Conservation (phyloP, 2,797 vertebrate genomes). For the Bufotes viridis region DNA sequence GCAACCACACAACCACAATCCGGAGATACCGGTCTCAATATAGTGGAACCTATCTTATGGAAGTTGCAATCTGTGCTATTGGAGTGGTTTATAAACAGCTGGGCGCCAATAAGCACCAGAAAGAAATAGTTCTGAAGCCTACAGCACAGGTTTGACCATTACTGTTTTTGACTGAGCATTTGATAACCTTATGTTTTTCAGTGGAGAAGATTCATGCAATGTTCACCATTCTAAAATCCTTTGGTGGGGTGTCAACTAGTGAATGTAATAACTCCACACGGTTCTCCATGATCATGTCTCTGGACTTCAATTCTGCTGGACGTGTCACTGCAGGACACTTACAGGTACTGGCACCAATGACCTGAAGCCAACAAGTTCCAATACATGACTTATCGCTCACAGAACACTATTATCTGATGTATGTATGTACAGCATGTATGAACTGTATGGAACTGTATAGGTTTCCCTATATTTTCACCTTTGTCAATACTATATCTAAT, state of each 20-base stretch:
- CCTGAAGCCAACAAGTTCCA: no score
- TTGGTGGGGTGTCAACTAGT: slow-evolving; percentile 80
- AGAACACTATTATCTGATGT: no score
- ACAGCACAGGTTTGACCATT: not conserved
- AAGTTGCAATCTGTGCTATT: not conserved
- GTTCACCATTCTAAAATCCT: slow-evolving; percentile 87
- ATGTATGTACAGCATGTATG: no score
- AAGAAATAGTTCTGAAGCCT: not conserved
- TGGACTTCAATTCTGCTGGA: slow-evolving; percentile 90
- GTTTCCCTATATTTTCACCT: no score
- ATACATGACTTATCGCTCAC: no score
- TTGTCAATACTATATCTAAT: no score
- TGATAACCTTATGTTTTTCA: slow-evolving; percentile 63
- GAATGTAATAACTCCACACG: slow-evolving; percentile 82
- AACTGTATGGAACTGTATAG: no score
- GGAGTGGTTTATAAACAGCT: not conserved
- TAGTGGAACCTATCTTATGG: not conserved
- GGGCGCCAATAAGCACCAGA: not conserved
- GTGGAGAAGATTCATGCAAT: slow-evolving; percentile 88
- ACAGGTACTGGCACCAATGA: slow-evolving; percentile 76
- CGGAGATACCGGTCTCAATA: no score
- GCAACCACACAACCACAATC: no score
- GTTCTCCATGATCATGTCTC: slow-evolving; percentile 85
- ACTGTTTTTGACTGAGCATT: not conserved
- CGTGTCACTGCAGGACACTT: slow-evolving; percentile 84